These are phyloP conservation scores for Coelopa pilipes DNA, from an alignment of 2,888 invertebrate species.

Conservation along the genomic window DNA sequence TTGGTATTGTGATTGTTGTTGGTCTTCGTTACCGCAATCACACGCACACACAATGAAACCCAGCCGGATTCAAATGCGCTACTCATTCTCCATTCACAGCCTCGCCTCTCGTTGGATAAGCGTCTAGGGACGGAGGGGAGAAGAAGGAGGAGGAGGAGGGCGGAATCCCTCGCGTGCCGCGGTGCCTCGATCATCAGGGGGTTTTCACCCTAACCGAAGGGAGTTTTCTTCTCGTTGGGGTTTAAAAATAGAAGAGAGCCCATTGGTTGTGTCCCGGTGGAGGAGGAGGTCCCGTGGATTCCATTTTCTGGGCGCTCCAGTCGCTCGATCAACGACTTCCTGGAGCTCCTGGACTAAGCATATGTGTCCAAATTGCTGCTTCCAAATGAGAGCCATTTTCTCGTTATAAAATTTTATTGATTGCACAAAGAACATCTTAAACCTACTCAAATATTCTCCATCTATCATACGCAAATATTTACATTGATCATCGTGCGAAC, in stretches of 20 bases:
- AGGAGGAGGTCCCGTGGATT: too few relatives aligned
- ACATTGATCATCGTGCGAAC: too few relatives aligned
- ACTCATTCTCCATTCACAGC: background rate
- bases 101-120: background rate
- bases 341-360: too few relatives aligned
- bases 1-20: background rate
- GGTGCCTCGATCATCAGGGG: background rate
- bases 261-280: too few relatives aligned
- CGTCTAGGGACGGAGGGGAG: background rate
- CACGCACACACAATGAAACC: background rate
- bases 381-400: too few relatives aligned
- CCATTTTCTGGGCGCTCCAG: too few relatives aligned
- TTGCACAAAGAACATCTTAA: constrained; percentile 18
- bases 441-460: background rate
- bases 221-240: background rate
- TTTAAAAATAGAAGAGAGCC: too few relatives aligned
- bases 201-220: background rate
- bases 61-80: background rate
- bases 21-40: background rate
- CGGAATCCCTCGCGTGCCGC: constrained; percentile 10
- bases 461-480: background rate
- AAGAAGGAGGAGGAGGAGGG: too few relatives aligned
- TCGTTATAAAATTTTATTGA: constrained; percentile 32
- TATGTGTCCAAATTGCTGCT: too few relatives aligned
- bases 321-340: too few relatives aligned